Percentiles rank a stretch among this genome's conserved stretches.
Conservation (phyloP, 2,113 vertebrate species). For the Lathamus discolor region DNA sequence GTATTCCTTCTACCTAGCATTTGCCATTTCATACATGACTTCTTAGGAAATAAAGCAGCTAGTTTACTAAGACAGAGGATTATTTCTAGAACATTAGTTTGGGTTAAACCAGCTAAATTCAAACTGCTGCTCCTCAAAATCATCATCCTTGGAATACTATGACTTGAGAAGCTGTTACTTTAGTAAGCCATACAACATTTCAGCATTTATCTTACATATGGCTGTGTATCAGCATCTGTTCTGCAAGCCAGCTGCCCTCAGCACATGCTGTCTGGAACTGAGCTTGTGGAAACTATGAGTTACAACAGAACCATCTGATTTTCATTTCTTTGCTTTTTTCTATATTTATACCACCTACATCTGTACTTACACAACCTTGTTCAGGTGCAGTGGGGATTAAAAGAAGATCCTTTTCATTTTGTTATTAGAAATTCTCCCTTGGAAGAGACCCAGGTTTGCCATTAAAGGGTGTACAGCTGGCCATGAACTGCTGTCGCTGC, state of each 20-base stretch:
- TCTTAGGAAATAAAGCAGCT: not conserved
- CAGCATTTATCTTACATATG: not conserved
- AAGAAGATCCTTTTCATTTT: not conserved
- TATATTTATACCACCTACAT: not conserved
- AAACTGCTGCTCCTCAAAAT: not conserved
- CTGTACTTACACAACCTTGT: not conserved
- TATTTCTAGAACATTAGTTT: slow-evolving; percentile 27
- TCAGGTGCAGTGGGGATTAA: not conserved
- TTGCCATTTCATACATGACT: slow-evolving; percentile 5
- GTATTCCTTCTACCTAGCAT: slow-evolving; percentile 4
- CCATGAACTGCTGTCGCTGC: not conserved
- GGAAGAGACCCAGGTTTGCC: not conserved
- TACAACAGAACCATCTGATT: not conserved
- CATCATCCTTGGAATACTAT: not conserved
- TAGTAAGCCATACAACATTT: not conserved
- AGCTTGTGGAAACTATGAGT: not conserved
- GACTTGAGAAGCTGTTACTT: not conserved
- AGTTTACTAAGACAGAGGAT: slow-evolving; percentile 18
- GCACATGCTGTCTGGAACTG: not conserved
- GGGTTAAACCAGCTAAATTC: not conserved
- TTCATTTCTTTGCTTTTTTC: not conserved
- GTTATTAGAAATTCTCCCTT: not conserved
- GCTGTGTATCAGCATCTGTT: not conserved
- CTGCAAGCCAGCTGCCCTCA: not conserved
- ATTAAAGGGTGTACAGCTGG: not conserved